A percentile compares a stretch with the other conserved stretches of the same genome.
These are phyloP conservation scores for Sphenopsis melanotis DNA, from an alignment of 2,797 vertebrate genomes.

Conservation along the genomic window DNA sequence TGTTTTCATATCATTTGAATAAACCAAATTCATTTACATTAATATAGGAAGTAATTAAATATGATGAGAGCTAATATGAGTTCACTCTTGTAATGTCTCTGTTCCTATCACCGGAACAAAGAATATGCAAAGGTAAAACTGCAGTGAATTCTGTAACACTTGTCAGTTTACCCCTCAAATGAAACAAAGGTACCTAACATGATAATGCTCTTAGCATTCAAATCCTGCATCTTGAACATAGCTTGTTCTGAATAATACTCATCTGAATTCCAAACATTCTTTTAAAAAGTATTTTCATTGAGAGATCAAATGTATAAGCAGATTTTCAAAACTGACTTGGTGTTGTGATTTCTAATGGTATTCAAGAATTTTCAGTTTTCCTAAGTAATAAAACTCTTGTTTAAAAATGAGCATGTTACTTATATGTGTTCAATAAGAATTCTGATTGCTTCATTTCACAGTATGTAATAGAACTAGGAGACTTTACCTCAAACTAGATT, in stretches of 20 bases:
- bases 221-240: constrained; percentile 43
- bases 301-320: constrained; percentile 33
- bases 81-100: neutral
- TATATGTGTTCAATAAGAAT: neutral
- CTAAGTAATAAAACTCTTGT: neutral
- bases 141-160: neutral
- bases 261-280: constrained; percentile 52
- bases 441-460: neutral
- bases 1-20: neutral
- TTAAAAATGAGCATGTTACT: neutral
- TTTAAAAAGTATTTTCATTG: constrained; percentile 32
- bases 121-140: neutral
- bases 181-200: constrained; percentile 38
- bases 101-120: neutral
- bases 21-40: neutral
- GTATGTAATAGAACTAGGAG: neutral
- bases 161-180: constrained; percentile 24
- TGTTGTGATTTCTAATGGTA: neutral
- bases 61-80: neutral
- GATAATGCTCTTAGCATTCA: constrained; percentile 41
- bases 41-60: neutral
- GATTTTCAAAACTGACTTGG: constrained; percentile 48
- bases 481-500: neutral
- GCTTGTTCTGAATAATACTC: constrained; percentile 22
- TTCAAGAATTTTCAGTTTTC: neutral